Percentiles rank a stretch among this genome's conserved stretches.
Evolutionary conservation across 2,113 vertebrate species (phyloP).

Genomic region (Seriola rivoliana): DNA sequence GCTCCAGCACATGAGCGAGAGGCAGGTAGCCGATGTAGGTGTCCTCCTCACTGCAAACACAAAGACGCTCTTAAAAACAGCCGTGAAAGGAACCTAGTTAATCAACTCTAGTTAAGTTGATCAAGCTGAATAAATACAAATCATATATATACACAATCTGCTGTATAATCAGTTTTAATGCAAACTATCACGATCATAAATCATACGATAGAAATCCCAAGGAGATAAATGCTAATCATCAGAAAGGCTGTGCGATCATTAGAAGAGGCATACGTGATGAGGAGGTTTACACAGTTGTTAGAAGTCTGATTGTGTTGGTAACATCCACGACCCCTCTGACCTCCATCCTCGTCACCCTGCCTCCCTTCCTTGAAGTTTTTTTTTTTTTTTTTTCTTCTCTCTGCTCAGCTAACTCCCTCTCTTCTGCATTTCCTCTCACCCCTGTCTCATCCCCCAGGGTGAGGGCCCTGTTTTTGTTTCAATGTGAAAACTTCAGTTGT

Average conservation of each 20-base stretch:
- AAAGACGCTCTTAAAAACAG: not conserved
- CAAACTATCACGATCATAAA: not conserved
- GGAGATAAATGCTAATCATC: not conserved
- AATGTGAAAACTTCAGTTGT: constrained; percentile 41
- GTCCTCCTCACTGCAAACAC: constrained; percentile 89
- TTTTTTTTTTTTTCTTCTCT: constrained; percentile 14
- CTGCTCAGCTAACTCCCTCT: constrained; percentile 34
- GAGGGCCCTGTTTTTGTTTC: not conserved
- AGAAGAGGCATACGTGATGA: not conserved
- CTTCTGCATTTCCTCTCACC: constrained; percentile 47
- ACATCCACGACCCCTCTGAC: constrained; percentile 12
- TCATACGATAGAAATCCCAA: not conserved
- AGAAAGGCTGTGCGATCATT: no score
- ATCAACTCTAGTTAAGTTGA: not conserved
- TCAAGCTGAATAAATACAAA: not conserved
- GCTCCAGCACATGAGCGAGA: constrained; percentile 94
- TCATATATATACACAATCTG: not conserved
- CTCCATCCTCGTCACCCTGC: constrained; percentile 33
- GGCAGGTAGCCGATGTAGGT: constrained; percentile 95
- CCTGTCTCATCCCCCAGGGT: constrained; percentile 11
- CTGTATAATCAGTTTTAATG: not conserved
- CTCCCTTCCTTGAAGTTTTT: constrained; percentile 44
- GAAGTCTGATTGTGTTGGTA: constrained; percentile 23
- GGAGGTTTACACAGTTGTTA: constrained; percentile 12
- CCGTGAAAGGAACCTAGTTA: no score